phyloP scores from a whole-genome alignment of 2,797 vertebrate genomes.

The Lophura swinhoii region DNA sequence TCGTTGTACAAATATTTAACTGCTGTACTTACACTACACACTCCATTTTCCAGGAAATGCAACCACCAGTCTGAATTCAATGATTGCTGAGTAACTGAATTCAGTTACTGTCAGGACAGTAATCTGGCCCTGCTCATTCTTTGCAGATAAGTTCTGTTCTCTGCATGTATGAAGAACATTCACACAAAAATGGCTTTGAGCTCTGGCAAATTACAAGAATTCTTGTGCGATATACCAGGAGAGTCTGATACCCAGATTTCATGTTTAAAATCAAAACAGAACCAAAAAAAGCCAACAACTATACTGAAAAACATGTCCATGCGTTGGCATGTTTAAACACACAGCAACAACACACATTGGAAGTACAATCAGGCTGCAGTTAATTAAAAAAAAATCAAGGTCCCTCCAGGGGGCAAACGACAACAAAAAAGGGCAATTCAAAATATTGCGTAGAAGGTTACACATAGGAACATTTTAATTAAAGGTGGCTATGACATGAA shows the following conservation, averaged over 20 bases:
- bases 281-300: not conserved
- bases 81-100: not conserved
- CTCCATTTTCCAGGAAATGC: not conserved
- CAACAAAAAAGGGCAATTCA: not conserved
- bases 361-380: not conserved
- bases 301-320: not conserved
- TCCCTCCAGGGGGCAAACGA: not conserved
- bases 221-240: constrained; percentile 11
- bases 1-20: not conserved
- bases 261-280: not conserved
- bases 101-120: not conserved
- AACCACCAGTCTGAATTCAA: not conserved
- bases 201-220: constrained; percentile 57
- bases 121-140: constrained; percentile 8
- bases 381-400: not conserved
- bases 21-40: not conserved
- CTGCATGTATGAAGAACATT: not conserved
- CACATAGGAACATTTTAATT: not conserved
- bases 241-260: not conserved
- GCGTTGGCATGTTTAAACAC: not conserved
- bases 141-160: not conserved
- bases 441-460: not conserved
- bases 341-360: not conserved
- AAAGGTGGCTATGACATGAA: not conserved
- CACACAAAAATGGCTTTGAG: constrained; percentile 33